Evolutionary conservation across 1,140 invertebrate species (phyloP), one percentile per base, ranked within the genome.

Genomic region (Drosophila carrolli): DNA sequence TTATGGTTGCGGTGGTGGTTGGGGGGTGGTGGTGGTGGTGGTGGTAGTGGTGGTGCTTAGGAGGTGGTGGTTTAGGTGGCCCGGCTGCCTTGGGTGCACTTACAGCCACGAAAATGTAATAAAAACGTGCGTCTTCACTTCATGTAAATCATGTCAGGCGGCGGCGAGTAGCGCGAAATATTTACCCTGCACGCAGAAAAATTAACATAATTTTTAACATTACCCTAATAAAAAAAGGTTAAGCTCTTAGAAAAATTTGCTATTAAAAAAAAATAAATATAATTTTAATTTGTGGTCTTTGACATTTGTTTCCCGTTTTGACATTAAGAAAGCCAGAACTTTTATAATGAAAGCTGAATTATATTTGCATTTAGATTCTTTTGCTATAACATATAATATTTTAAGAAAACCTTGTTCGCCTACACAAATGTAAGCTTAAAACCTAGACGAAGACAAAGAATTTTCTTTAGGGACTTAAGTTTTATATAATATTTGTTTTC

Each of bases 61-160:
- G 61, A 44, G 61, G 47, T 54, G 58, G 53, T 53, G 62, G 56
- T 38, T 41, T 61, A 57, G 70, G 46, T 66, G 63, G 50, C 46
- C 57, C 9, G 43, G 19, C 70, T 67, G 63, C 67, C 67, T 58
- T 75, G 67, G 80, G 55, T 63, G 84, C 81, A 89, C 80, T 89
- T 89, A 89, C 56, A 78, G 74, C 84, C 84, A 89, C 84, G 84
- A 89, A 89, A 89, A 90, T 81, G 84, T 78, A 89, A 89, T 89
- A 89, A 89, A 89, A 89, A 89, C 81, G 84, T 89, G 84, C 84
- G 84, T 89, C 83, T 81, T 61, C 77, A 78, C 82, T 78, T 80
- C 80, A 89, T 89, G 84, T 89, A 89, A 89, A 89, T 89, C 84
- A 89, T 89, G 84, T 89, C 84, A 89, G 63, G 65, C 78, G 67